Percentiles rank a stretch among this genome's conserved stretches.
Evolutionary conservation across 2,888 invertebrate species (phyloP).

Genomic region (Drosophila lutescens): DNA sequence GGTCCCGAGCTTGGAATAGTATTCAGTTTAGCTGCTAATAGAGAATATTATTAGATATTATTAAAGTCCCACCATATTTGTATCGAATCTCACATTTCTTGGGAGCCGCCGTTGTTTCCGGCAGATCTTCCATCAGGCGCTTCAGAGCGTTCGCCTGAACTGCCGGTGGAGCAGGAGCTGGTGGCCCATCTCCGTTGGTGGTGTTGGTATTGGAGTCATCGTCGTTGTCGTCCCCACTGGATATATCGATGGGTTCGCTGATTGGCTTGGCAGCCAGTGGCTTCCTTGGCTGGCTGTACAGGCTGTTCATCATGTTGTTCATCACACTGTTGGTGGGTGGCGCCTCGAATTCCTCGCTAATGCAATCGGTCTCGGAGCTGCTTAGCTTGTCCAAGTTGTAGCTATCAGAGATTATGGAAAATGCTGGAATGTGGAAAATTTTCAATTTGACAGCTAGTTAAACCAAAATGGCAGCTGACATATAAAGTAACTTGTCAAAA

Average conservation of each 20-base stretch:
- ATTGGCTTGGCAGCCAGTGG: slow-evolving; percentile 35
- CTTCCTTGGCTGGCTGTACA: slow-evolving; percentile 82
- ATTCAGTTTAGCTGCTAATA: slow-evolving; percentile 34
- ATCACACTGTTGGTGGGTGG: slow-evolving; percentile 70
- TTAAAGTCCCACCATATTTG: neutral
- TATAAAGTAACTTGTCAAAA: too few species aligned
- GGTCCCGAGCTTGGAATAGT: slow-evolving; percentile 1
- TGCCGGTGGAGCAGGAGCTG: neutral
- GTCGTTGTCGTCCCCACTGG: slow-evolving; percentile 89
- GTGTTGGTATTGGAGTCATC: slow-evolving; percentile 79
- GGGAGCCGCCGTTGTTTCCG: neutral
- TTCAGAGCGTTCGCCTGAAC: slow-evolving; percentile 24
- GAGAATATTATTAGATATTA: neutral
- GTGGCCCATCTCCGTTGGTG: slow-evolving; percentile 45
- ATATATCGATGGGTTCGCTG: slow-evolving; percentile 90
- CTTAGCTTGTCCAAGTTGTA: slow-evolving; percentile 86
- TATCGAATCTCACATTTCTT: slow-evolving; percentile 56
- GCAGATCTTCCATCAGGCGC: slow-evolving; percentile 32
- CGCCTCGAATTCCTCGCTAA: slow-evolving; percentile 50
- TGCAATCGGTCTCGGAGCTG: slow-evolving; percentile 83
- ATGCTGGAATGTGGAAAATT: slow-evolving; percentile 85
- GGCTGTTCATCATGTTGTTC: slow-evolving; percentile 84
- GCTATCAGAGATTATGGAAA: slow-evolving; percentile 89
- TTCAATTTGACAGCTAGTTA: too few species aligned
- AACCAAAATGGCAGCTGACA: too few species aligned